A percentile compares a stretch with the other conserved stretches of the same genome.
These are phyloP conservation scores for Aphelenchoides besseyi DNA, from an alignment of 1,140 invertebrate genomes.

Conservation along the genomic window DNA sequence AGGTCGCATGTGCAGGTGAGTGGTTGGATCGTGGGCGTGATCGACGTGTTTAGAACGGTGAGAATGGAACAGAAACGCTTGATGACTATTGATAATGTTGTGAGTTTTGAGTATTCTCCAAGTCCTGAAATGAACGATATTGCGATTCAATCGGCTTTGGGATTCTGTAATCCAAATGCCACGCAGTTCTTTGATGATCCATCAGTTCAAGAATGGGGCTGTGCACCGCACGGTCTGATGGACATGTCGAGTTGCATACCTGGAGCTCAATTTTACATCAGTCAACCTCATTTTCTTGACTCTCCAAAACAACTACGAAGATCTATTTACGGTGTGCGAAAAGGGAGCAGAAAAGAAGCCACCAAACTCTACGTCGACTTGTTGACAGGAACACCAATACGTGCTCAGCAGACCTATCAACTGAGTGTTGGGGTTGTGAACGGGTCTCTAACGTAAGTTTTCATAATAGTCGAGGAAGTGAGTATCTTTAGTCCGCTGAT, in stretches of 20 bases:
- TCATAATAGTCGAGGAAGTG: too few species aligned
- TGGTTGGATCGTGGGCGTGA: too few species aligned
- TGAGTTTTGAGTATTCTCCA: background rate
- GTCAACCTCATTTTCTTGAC: constrained; percentile 51
- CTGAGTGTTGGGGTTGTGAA: constrained; percentile 55
- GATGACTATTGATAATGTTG: background rate
- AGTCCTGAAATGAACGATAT: constrained; percentile 40
- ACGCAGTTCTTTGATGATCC: constrained; percentile 49
- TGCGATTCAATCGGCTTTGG: constrained; percentile 31
- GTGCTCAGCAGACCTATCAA: constrained; percentile 47
- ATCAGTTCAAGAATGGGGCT: constrained; percentile 40
- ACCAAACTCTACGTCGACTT: constrained; percentile 55
- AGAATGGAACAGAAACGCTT: background rate
- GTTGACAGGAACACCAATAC: constrained; percentile 50
- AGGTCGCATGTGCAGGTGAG: background rate
- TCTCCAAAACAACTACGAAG: constrained; percentile 36
- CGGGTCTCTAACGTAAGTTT: constrained; percentile 45
- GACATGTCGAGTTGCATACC: constrained; percentile 49
- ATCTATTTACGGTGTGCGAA: constrained; percentile 37
- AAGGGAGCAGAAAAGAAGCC: constrained; percentile 37
- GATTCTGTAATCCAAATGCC: constrained; percentile 52
- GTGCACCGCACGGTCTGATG: constrained; percentile 45
- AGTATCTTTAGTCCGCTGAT: background rate
- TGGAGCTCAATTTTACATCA: constrained; percentile 54
- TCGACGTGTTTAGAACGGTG: background rate